Percentiles rank a stretch among this genome's conserved stretches.
Evolutionary conservation across 2,113 vertebrate species (phyloP).

Genomic region (Camelus dromedarius): DNA sequence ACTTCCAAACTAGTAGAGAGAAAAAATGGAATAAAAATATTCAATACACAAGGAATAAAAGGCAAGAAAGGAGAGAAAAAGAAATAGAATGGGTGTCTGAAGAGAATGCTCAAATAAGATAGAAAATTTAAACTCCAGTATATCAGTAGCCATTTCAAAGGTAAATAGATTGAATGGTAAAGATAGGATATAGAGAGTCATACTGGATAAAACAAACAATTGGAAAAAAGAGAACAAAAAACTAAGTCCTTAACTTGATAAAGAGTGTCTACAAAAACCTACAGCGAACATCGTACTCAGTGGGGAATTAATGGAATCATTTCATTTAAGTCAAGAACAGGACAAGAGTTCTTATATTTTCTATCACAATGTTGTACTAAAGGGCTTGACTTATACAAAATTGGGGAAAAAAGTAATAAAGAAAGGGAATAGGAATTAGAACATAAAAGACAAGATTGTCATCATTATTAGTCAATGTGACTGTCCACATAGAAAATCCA

Average conservation of each 20-base stretch:
- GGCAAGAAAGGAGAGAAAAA: background rate
- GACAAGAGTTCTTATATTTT: background rate
- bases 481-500: background rate
- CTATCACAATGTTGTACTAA: background rate
- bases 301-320: background rate
- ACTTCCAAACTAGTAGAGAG: background rate
- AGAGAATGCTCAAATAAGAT: background rate
- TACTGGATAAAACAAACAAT: background rate
- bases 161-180: constrained; percentile 1
- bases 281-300: background rate
- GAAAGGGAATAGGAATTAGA: background rate
- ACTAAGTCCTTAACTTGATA: background rate
- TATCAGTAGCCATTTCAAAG: background rate
- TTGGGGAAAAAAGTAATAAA: background rate
- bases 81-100: background rate
- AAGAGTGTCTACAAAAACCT: background rate
- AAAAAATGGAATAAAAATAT: background rate
- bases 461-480: background rate
- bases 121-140: background rate
- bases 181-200: background rate
- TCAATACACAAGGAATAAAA: background rate
- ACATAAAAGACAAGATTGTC: background rate
- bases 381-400: background rate
- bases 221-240: background rate
- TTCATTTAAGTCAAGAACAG: background rate